A percentile compares a stretch with the other conserved stretches of the same genome.
phyloP scores from a whole-genome alignment of 2,113 vertebrate species.

The Zootoca vivipara region DNA sequence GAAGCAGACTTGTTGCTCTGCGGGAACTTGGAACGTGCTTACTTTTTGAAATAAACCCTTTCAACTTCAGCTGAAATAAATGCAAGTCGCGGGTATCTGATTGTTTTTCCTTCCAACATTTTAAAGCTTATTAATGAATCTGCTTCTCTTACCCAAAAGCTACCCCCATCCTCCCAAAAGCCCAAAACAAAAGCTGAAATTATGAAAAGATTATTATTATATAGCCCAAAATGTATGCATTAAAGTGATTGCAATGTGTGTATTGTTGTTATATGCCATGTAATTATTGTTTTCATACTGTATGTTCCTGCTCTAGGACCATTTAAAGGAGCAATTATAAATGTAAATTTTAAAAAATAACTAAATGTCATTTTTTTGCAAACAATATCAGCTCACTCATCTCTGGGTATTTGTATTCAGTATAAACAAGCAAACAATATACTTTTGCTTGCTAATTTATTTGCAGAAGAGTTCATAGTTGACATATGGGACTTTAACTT shows the following conservation, averaged over 20 bases:
- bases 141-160: not conserved
- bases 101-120: not conserved
- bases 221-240: not conserved
- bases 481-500: not conserved
- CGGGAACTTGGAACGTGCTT: not conserved
- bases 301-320: too few relatives aligned
- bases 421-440: not conserved
- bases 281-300: too few relatives aligned
- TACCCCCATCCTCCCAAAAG: not conserved
- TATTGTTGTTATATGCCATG: conserved; percentile 13
- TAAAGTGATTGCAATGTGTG: not conserved
- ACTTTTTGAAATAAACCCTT: not conserved
- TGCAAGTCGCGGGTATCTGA: not conserved
- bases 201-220: not conserved
- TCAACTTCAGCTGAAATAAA: not conserved
- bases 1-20: not conserved
- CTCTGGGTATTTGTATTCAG: not conserved
- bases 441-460: not conserved
- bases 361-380: not conserved
- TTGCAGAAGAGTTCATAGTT: not conserved
- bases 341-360: too few relatives aligned
- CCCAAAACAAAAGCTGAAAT: not conserved
- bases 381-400: conserved; percentile 29
- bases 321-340: too few relatives aligned
- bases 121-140: not conserved